Evolutionary conservation across 2,113 vertebrate genomes (phyloP).

Genomic region (Xenopus laevis): DNA sequence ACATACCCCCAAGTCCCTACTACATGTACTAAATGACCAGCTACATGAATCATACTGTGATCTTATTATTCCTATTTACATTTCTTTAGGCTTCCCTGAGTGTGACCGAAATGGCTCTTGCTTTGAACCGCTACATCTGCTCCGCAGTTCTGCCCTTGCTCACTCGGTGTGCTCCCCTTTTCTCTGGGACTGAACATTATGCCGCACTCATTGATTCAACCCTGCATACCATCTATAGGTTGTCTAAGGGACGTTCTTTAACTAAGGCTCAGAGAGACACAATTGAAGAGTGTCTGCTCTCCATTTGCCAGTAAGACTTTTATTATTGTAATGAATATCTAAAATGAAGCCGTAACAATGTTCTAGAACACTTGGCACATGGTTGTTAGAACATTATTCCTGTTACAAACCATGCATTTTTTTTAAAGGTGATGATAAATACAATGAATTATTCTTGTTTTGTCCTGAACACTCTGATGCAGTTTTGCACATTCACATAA

Average conservation of each 20-base stretch:
- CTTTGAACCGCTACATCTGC: slow-evolving; percentile 91
- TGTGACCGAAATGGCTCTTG: slow-evolving; percentile 89
- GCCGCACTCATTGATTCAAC: slow-evolving; percentile 87
- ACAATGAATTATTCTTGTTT: background rate
- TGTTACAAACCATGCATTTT: no score
- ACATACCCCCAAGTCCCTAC: no score
- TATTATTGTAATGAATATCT: no score
- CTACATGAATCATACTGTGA: background rate
- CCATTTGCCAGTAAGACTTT: slow-evolving; percentile 82
- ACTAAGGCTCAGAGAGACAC: slow-evolving; percentile 96
- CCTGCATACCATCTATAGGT: slow-evolving; percentile 91
- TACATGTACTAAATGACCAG: no score
- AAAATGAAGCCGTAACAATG: no score
- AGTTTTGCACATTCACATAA: background rate
- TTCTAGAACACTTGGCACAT: no score
- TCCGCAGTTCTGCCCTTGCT: slow-evolving; percentile 90
- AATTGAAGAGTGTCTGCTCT: slow-evolving; percentile 92
- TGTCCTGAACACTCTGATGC: background rate
- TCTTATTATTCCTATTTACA: background rate
- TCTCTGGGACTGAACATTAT: slow-evolving; percentile 88
- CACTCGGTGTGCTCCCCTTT: slow-evolving; percentile 89
- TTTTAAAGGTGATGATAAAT: no score
- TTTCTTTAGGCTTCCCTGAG: slow-evolving; percentile 79
- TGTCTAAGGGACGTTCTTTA: slow-evolving; percentile 93
- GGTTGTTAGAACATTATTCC: no score